Percentiles rank a stretch among this genome's conserved stretches.
Conservation (phyloP, 2,888 invertebrate genomes). For the Pristionchus japonicus region DNA sequence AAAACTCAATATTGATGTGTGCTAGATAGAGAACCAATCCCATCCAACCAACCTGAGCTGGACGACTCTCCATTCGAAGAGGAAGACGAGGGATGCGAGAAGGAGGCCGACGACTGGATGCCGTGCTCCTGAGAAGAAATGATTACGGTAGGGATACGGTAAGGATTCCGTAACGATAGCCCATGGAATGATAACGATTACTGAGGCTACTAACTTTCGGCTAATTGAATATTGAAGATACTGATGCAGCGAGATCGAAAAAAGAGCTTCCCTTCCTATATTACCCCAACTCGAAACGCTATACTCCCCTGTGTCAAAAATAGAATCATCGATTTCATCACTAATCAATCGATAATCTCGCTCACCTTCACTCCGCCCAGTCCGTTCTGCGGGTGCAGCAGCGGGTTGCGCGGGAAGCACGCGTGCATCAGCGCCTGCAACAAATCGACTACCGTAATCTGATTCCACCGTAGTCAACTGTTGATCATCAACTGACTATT, state of each 20-base stretch:
- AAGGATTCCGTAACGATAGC: neutral
- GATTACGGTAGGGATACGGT: neutral
- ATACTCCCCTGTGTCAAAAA: neutral
- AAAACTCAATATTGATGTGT: too few relatives aligned
- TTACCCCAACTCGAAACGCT: neutral
- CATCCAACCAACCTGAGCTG: neutral
- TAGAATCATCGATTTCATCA: neutral
- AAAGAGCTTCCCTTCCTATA: neutral
- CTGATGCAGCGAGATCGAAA: neutral
- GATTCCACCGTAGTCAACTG: neutral
- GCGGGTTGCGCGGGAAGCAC: constrained; percentile 42
- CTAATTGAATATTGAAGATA: neutral
- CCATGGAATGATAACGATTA: neutral
- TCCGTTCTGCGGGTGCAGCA: constrained; percentile 40
- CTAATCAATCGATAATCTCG: neutral
- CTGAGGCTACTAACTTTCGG: too few relatives aligned
- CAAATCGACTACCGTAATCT: neutral
- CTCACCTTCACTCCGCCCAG: neutral
- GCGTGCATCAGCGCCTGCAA: constrained; percentile 46
- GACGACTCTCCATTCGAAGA: neutral
- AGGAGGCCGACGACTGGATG: neutral
- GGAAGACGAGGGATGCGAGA: neutral
- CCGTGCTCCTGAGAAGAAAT: neutral
- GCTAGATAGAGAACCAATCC: too few relatives aligned
- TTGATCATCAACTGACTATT: neutral